Evolutionary conservation across 23 tunicate species (phyloP), one percentile per base, ranked within the genome.

Genomic region (Styela clava): DNA sequence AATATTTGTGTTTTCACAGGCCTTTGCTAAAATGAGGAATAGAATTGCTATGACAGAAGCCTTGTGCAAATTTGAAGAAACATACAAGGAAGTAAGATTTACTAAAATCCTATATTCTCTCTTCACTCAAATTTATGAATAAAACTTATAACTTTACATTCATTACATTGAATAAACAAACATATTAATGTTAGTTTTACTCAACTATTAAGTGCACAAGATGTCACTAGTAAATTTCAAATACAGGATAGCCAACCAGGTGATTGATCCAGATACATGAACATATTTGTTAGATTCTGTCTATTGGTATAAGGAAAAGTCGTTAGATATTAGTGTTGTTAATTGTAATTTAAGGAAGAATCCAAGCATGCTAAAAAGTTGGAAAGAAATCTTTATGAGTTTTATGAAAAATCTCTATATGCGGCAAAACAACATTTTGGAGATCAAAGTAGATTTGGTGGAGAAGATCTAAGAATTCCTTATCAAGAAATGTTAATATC

Each of bases 21-120:
- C 71, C 16, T 67, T 67, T 27, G 71, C 71, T 29, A 67, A 67
- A 29, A 29, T 29, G 31, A 67, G 71, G 31, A 67, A 67, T 22
- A 29, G 22, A 67, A 67, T 67, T 18, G 1, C 71, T 67, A 16
- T 67, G 71, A 16, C 31, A 18, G 2, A 67, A 1, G 31, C 31
- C 71, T 67, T 67, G n/a, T 18, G 22, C 16, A 67, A 16, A 67
- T 67, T 25, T 29, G 31, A 67, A 25, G 71, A 67, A 18, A 29
- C 71, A 29, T 25, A 25, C 16, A 67, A 1, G 0, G 16, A 67
- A 22, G 71, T 67, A 22, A 67, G 71, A 18, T 44, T n/a, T n/a
- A n/a, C n/a, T n/a, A n/a, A n/a, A n/a, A n/a, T n/a, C n/a, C n/a
- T n/a, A n/a, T n/a, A n/a, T n/a, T n/a, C n/a, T n/a, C n/a, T n/a